Evolutionary conservation across 2,797 vertebrate genomes (phyloP).

Genomic region (Bradypodion ventrale): DNA sequence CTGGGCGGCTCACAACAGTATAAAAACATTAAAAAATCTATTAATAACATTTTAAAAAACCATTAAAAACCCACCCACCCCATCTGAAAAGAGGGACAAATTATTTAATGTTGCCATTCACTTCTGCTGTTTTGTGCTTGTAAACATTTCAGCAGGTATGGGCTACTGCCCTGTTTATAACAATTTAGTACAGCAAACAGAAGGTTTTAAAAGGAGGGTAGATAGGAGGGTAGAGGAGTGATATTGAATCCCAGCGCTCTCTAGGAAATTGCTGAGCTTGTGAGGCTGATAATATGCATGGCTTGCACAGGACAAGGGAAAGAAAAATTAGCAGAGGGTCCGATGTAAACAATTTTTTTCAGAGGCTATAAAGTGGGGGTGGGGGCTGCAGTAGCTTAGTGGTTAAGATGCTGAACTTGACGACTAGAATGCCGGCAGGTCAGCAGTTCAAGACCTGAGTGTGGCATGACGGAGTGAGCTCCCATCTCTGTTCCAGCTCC

Average conservation of each 20-base stretch:
- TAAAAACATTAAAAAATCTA: no score
- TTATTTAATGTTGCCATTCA: neutral
- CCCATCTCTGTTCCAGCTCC: no score
- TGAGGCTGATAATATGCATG: neutral
- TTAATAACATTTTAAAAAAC: no score
- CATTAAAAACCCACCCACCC: no score
- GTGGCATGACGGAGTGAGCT: no score
- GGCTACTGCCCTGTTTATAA: fast-evolving
- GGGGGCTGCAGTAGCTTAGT: no score
- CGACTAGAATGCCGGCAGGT: no score
- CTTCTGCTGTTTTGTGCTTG: neutral
- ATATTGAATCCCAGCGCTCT: neutral
- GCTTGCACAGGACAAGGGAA: fast-evolving
- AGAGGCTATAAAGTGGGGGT: no score
- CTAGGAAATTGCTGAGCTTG: neutral
- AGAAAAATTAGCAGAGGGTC: neutral
- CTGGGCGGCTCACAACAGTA: no score
- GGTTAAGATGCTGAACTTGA: no score
- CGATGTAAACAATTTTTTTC: neutral
- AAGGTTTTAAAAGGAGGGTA: neutral
- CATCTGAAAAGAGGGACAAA: no score
- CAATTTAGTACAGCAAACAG: fast-evolving
- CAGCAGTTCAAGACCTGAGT: no score
- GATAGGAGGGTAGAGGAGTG: neutral
- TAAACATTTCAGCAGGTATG: neutral